These are phyloP conservation scores for Euleptes europaea DNA, from an alignment of 2,113 vertebrate genomes.

Conservation along the genomic window DNA sequence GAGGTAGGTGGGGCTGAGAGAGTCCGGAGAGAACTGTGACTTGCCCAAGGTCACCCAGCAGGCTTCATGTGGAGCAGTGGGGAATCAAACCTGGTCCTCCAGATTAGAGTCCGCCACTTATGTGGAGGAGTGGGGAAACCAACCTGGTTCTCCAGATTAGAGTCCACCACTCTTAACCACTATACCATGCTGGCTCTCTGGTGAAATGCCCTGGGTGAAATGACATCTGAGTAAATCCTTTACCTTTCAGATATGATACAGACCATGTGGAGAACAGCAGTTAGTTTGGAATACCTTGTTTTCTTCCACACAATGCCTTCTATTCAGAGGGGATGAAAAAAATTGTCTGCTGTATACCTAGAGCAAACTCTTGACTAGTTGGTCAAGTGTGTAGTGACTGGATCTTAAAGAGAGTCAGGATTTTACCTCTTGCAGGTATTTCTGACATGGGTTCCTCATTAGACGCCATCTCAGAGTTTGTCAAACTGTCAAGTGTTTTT, in stretches of 20 bases:
- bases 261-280: not conserved
- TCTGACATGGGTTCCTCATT: not conserved
- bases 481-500: slow-evolving; percentile 21
- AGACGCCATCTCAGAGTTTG: not conserved
- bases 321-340: not conserved
- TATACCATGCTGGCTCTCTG: no score
- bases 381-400: not conserved
- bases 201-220: not conserved
- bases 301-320: not conserved
- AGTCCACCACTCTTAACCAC: no score
- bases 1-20: no score
- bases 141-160: no score
- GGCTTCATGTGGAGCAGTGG: no score
- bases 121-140: no score
- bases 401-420: not conserved
- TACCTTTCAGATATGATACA: no score
- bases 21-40: no score
- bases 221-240: not conserved
- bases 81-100: no score
- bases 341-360: not conserved
- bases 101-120: no score
- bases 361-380: not conserved
- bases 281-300: slow-evolving; percentile 8
- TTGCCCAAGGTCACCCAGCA: no score
- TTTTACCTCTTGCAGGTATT: not conserved